Percentiles rank a stretch among this genome's conserved stretches.
Evolutionary conservation across 1,140 invertebrate genomes (phyloP).

Genomic region (Nephila pilipes): DNA sequence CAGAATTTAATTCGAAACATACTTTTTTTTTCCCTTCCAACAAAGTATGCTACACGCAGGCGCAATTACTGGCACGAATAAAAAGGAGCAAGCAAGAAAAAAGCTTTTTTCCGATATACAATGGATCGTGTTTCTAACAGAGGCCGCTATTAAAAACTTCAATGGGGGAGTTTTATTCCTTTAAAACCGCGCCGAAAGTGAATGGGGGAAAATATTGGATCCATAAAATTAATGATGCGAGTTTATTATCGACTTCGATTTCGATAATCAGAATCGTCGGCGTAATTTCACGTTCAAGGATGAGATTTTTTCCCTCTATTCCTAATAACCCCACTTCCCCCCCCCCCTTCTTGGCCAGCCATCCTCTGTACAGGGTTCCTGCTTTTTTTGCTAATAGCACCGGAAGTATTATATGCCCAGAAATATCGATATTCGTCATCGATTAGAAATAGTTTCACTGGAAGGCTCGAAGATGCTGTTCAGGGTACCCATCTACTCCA

Average conservation of each 20-base stretch:
- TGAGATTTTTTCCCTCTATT: not conserved
- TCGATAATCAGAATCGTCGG: constrained; percentile 47
- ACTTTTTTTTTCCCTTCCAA: not conserved
- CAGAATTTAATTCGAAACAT: not conserved
- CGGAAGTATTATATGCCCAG: constrained; percentile 9
- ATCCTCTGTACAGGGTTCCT: not conserved
- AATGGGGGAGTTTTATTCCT: not conserved
- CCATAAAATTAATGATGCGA: constrained; percentile 70
- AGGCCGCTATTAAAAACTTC: not conserved
- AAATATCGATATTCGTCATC: not conserved
- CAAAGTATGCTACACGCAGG: not conserved
- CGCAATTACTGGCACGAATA: not conserved
- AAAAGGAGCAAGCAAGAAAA: not conserved
- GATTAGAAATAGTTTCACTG: not conserved
- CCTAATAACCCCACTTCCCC: not conserved
- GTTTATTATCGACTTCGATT: constrained; percentile 59
- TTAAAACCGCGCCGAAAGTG: not conserved
- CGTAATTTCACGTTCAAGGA: constrained; percentile 40
- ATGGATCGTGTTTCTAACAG: not conserved
- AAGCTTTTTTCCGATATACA: not conserved
- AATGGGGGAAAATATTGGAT: not conserved
- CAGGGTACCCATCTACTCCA: not conserved
- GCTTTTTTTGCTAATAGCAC: not conserved
- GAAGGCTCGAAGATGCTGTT: not conserved
- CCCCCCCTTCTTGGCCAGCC: not conserved